Percentiles rank a stretch among this genome's conserved stretches.
phyloP scores from a whole-genome alignment of 2,113 vertebrate species.

The Nycticebus coucang region DNA sequence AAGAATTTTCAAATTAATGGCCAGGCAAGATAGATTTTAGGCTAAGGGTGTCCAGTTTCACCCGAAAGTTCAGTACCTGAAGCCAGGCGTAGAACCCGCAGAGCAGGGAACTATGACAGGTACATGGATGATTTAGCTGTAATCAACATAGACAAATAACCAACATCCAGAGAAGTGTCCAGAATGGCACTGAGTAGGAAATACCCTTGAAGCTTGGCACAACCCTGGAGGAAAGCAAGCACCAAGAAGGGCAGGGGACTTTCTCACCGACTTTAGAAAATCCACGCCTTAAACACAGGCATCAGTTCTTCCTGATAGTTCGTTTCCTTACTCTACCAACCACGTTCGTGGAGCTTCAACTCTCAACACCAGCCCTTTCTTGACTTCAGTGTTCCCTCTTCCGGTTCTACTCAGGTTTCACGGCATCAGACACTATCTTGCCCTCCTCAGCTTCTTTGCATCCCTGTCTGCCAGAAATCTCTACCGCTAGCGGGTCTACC shows the following conservation, averaged over 20 bases:
- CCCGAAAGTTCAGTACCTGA: background rate
- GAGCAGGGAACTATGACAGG: background rate
- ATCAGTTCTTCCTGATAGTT: background rate
- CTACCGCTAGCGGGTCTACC: background rate
- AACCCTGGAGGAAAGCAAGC: background rate
- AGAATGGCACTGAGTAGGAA: background rate
- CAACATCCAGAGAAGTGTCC: background rate
- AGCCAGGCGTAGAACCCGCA: background rate
- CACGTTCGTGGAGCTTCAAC: background rate
- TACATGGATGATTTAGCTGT: background rate
- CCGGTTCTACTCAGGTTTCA: background rate
- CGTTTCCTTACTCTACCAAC: background rate
- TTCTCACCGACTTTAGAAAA: background rate
- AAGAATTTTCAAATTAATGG: background rate
- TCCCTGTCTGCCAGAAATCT: background rate
- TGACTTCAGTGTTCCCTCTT: background rate
- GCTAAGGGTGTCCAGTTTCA: background rate
- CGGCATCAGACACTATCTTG: background rate
- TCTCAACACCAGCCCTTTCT: background rate
- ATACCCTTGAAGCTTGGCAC: background rate
- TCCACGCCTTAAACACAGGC: background rate
- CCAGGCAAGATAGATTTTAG: background rate
- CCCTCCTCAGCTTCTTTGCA: background rate
- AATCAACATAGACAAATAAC: background rate
- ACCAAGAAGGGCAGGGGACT: background rate